Base-by-base conservation (phyloP, 2,113 vertebrate species). In the Brachypodius melanocephalos region DNA sequence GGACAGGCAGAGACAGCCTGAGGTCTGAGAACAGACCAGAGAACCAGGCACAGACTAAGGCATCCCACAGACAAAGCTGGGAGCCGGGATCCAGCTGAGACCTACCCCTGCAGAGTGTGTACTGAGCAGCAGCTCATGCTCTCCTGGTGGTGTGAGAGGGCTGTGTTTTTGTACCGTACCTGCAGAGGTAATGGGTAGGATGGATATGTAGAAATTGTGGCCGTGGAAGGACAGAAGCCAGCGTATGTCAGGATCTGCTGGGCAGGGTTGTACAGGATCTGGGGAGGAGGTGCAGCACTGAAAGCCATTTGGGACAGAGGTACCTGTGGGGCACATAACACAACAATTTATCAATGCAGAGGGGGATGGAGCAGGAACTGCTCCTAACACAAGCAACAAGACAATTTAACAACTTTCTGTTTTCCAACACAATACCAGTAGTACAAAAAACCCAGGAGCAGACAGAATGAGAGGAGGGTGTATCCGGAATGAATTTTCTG, bases 231-330 rank as follows among this genome's bases (percentile, higher is more conserved):
- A 80, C 98, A 98, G 96, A 99, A 98, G 10, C 98, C 98, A 2
- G 98, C 31, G 1, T 98, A 99, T 12, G 98, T 98, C 90, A 99
- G 94, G 96, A 99, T 97, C 95, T 99, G 99, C 96, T 99, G 99
- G 14, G 98, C 98, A 2, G 99, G 99, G 91, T 99, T 99, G 96
- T 99, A 99, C 58, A 99, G 96, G 92, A 98, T 98, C 97, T 99
- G 98, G 54, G 99, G 99, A 6, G 98, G 97, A 5, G 98, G 94
- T 3, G 98, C 89, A 0, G 98, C 97, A 88, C 98, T 97, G 28
- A 97, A 97, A 71, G 98, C 95, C 10, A 97, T 91, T 89, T 97
- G 98, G 69, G 97, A 97, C 91, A 97, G 61, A 1, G 98, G 98
- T 46, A 98, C 98, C 98, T 99, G 98, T 93, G 91, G 76, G 90